Base-by-base conservation (phyloP, 2,888 invertebrate genomes). In the Agrochola litura region DNA sequence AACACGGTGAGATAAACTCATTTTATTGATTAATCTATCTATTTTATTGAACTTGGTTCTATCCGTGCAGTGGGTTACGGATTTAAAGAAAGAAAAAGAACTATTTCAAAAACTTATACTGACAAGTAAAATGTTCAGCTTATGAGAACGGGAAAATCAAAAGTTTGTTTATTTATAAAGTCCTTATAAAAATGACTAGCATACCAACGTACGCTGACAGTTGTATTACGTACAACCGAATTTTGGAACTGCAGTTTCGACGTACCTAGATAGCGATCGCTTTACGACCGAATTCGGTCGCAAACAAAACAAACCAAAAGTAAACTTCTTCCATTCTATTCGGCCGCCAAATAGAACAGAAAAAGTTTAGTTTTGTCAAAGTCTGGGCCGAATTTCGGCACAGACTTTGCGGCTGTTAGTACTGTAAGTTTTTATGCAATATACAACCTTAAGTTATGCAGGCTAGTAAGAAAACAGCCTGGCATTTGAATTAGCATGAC, bases 1-100 rank as follows among this genome's bases (percentile, higher is more conserved):
- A 61, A 41, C 74, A 52, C 16, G 25, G 61, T 16, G 22, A 43
- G 16, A 61, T 61, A 41, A 41, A 73, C 43, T 73, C 19, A n/a
- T 43, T 52, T 61, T 74, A 49, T 41, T 25, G 37, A 37, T 9
- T 22, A 43, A 19, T 12, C 25, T 25, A 54, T 67, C 22, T 49
- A 49, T 30, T 67, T 30, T 22, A 67, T 37, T 66, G 19, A n/a
- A 37, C 19, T 49, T 37, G n/a, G n/a, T 67, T n/a, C 2, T 37
- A 12, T 41, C 8, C 49, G 19, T 12, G 16, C n/a, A 37, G 43
- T 43, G 30, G 12, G 30, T 37, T 10, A 30, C n/a, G 3, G 52
- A 22, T 6, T n/a, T 12, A 37, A 30, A 12, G 22, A n/a, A 16
- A 22, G 16, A 65, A n/a, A 46, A 37, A 37, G 37, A 37, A 19